Conservation (phyloP, 2,888 invertebrate genomes). For the Standfussiana lucernea region DNA sequence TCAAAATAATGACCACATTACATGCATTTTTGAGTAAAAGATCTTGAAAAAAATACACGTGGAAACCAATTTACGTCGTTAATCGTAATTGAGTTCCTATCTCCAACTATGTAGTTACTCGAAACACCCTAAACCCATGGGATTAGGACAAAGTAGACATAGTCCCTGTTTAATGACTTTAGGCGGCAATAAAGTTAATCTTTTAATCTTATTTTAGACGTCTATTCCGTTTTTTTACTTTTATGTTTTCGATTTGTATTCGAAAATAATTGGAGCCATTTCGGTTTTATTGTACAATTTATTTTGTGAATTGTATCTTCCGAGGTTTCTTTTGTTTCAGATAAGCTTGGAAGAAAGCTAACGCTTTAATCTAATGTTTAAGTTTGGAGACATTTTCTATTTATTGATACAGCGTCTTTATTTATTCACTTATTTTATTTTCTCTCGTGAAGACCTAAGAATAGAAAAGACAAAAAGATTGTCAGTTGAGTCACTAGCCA, state of each 20-base stretch:
- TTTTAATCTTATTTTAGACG: slow-evolving; percentile 70
- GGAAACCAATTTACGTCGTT: slow-evolving; percentile 23
- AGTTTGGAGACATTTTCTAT: background rate
- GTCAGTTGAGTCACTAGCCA: too few relatives aligned
- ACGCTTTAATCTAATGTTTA: background rate
- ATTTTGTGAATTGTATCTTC: background rate
- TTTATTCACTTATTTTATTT: background rate
- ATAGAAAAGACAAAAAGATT: background rate
- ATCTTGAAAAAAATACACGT: background rate
- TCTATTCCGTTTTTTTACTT: slow-evolving; percentile 56
- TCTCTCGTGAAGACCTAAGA: background rate
- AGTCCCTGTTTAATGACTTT: slow-evolving; percentile 63
- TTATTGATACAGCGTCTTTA: background rate
- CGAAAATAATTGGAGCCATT: slow-evolving; percentile 41
- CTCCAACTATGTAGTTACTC: slow-evolving; percentile 29
- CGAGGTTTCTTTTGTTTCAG: background rate
- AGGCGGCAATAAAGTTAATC: slow-evolving; percentile 69
- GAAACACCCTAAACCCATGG: slow-evolving; percentile 54
- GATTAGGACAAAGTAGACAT: slow-evolving; percentile 55
- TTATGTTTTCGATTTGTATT: slow-evolving; percentile 24
- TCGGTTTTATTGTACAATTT: slow-evolving; percentile 22
- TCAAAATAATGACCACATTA: too few relatives aligned
- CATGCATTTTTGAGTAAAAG: too few relatives aligned
- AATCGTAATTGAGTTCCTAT: slow-evolving; percentile 20
- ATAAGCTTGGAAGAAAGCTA: background rate